Evolutionary conservation across 2,888 invertebrate genomes (phyloP).

Genomic region (Amphipoea lucens): DNA sequence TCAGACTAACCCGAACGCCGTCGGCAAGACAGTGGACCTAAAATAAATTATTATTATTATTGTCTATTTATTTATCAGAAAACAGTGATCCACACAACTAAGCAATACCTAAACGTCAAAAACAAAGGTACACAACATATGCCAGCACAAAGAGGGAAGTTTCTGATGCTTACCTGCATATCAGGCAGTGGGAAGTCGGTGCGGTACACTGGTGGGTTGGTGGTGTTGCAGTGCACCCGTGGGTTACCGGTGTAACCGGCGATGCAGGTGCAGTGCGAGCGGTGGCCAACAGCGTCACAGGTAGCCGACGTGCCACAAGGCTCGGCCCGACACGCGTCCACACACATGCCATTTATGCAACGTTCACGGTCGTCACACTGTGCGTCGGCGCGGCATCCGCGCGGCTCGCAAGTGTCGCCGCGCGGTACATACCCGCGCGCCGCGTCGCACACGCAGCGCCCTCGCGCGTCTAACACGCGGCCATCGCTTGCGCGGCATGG

Average conservation of each 20-base stretch:
- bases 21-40: constrained; percentile 96
- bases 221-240: constrained; percentile 92
- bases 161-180: constrained; percentile 89
- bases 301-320: constrained; percentile 94
- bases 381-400: constrained; percentile 92
- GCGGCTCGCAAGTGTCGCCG: constrained; percentile 94
- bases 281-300: constrained; percentile 94
- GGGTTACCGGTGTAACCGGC: constrained; percentile 94
- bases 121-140: background rate
- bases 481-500: constrained; percentile 93
- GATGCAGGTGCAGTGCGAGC: constrained; percentile 94
- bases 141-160: background rate
- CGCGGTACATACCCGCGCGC: constrained; percentile 94
- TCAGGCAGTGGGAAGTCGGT: constrained; percentile 96
- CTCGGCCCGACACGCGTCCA: constrained; percentile 94
- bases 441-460: constrained; percentile 95
- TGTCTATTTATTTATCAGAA: background rate
- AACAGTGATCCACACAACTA: background rate
- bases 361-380: constrained; percentile 94
- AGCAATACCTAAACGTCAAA: background rate
- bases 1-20: constrained; percentile 96
- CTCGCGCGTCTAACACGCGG: constrained; percentile 93
- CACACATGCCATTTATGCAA: constrained; percentile 94
- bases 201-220: constrained; percentile 85
- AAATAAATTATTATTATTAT: constrained; percentile 35